Base-by-base conservation (phyloP, 1,140 invertebrate species). In the Pseudomyrmex concolor region DNA sequence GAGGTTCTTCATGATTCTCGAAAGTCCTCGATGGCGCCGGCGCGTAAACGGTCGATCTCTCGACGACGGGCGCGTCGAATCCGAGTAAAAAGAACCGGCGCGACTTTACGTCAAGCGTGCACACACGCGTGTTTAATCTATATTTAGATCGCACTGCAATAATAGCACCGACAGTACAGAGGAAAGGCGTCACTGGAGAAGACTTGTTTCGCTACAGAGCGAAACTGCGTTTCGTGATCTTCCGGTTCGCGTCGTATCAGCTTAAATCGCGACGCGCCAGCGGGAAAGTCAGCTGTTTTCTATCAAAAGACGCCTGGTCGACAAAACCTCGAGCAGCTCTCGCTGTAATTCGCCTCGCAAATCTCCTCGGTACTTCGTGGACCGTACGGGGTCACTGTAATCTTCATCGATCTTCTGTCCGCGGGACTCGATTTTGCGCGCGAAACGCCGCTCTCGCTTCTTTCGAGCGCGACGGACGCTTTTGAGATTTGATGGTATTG, bases 81-180 rank as follows among this genome's bases (percentile, higher is more conserved):
- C 48, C 45, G 45, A 12, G 60, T 60, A 77, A 77, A 59, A 77
- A 66, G 54, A 68, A 10, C 34, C 63, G 13, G 17, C 45, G 63
- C 59, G 67, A 51, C 13, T 87, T 88, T 78, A 82, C 62, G 67
- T 87, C 83, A 72, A 78, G 76, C 83, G 34, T 72, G 50, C 63
- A 86, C 66, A 84, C 68, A 48, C 78, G 50, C 70, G 86, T 66
- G 84, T 63, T 85, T 76, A 34, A 76, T 63, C 48, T 88, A 88
- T 85, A 87, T 87, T 88, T 88, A 88, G 83, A 66, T 54, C 34
- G 72, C 67, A 83, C 83, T 73, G 72, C 76, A 87, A 81, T 87
- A 88, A 84, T 84, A 88, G 86, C 70, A 55, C 17, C 50, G 54
- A 59, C 43, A 63, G 78, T 84, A 84, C 66, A 22, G 48, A 73